Percentiles rank a stretch among this genome's conserved stretches.
These are phyloP conservation scores for Odontamblyopus lacepedii DNA, from an alignment of 2,797 vertebrate genomes.

Conservation along the genomic window DNA sequence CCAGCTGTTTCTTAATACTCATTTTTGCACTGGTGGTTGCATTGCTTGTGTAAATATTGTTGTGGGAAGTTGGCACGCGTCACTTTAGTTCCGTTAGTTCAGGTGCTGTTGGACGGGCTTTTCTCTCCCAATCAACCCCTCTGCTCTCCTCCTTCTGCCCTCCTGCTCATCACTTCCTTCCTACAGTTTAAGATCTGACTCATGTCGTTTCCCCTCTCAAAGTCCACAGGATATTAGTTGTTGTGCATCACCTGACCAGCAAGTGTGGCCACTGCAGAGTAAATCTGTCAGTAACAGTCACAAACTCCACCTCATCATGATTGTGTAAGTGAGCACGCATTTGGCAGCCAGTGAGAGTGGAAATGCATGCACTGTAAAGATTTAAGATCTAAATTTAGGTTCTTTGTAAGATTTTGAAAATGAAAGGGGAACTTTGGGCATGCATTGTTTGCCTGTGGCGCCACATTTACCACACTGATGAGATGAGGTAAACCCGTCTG, in stretches of 20 bases:
- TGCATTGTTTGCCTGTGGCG: slow-evolving; percentile 69
- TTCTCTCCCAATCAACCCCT: slow-evolving; percentile 60
- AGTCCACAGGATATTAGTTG: slow-evolving; percentile 12
- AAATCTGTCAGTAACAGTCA: slow-evolving; percentile 6
- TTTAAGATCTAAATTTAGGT: slow-evolving; percentile 74
- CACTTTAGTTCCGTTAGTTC: slow-evolving; percentile 65
- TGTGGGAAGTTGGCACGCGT: slow-evolving; percentile 62
- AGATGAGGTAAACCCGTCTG: slow-evolving; percentile 51
- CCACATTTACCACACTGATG: slow-evolving; percentile 45
- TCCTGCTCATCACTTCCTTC: slow-evolving; percentile 53
- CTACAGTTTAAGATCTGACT: slow-evolving; percentile 45
- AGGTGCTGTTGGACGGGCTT: slow-evolving; percentile 52
- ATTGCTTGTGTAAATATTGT: slow-evolving; percentile 35
- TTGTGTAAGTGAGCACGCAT: slow-evolving; percentile 64
- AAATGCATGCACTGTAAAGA: slow-evolving; percentile 63
- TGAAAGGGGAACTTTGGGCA: slow-evolving; percentile 75
- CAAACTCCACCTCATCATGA: slow-evolving; percentile 30
- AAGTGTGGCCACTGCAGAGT: background rate
- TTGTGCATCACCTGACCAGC: slow-evolving; percentile 7
- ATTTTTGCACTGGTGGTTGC: slow-evolving; percentile 15
- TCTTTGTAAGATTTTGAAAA: slow-evolving; percentile 76
- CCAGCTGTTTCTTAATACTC: background rate
- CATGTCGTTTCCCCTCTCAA: slow-evolving; percentile 26
- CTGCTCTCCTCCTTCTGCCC: slow-evolving; percentile 45
- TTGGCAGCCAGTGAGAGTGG: slow-evolving; percentile 59